Evolutionary conservation across 2,113 vertebrate species (phyloP), one percentile per base, ranked within the genome.

Genomic region (Mellivora capensis): DNA sequence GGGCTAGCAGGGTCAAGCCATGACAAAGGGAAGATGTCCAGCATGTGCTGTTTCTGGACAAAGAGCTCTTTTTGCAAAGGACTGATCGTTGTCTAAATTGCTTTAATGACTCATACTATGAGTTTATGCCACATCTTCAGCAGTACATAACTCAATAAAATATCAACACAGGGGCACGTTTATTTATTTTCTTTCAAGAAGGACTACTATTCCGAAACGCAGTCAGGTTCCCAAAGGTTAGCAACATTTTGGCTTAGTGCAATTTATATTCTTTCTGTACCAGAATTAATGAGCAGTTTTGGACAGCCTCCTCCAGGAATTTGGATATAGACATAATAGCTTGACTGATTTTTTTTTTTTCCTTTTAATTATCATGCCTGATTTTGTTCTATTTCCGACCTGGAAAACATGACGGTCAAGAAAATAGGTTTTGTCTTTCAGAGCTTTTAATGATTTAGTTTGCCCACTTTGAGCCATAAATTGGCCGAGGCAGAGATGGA

Each of bases 231-330:
- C 96, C 47, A 97, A 91, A 94, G 81, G 14, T 82, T 94, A 98
- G 86, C 44, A 83, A 91, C 84, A 67, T 82, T 47, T 80, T 80
- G 88, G 37, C 80, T 96, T 94, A 90, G 77, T 5, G 80, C 37
- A 80, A 82, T 27, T 47, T 89, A 0, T 84, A 9, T 81, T 25
- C 52, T 93, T 96, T 57, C 69, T 69, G 3, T 44, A 85, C 27
- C 21, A 89, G 93, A 94, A 97, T 97, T 98, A 98, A 97, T 31
- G 57, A 86, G 82, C 76, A 93, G 69, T 98, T 93, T 95, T 97
- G 13, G 87, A 42, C 13, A 44, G 62, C 97, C 97, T 98, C 91
- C 87, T 96, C 71, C 93, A 95, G 94, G 62, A 93, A 72, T 82
- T 81, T 97, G 84, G 17, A 42, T 62, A 20, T 94, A 94, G 47